phyloP scores from a whole-genome alignment of 2,113 vertebrate species.

The Serinus canaria region DNA sequence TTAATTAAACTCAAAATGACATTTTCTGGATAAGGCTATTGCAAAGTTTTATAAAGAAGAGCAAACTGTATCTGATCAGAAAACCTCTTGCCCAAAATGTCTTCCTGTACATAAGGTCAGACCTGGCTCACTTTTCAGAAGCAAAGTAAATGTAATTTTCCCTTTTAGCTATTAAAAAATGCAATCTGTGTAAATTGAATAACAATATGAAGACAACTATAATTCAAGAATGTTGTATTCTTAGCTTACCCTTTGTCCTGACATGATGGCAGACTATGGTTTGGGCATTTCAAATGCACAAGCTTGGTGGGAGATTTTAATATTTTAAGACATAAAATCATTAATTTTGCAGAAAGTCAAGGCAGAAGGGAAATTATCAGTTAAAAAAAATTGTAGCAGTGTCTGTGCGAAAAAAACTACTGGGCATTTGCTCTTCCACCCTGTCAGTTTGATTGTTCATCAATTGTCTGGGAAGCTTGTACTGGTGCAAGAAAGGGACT shows the following conservation, averaged over 20 bases:
- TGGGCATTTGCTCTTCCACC: constrained; percentile 60
- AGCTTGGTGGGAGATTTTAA: constrained; percentile 50
- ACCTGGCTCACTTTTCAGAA: neutral
- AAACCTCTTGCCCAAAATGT: neutral
- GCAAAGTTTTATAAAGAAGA: neutral
- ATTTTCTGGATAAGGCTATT: neutral
- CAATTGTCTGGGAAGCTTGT: constrained; percentile 36
- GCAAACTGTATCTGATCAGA: neutral
- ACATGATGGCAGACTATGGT: neutral
- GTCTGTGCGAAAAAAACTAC: constrained; percentile 59
- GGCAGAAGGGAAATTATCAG: constrained; percentile 66
- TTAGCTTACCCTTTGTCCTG: constrained; percentile 47
- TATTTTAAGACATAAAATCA: constrained; percentile 72
- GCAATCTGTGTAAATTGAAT: neutral
- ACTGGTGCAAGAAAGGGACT: constrained; percentile 12
- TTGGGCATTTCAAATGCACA: constrained; percentile 52
- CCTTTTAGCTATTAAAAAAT: neutral
- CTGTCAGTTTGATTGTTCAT: constrained; percentile 68
- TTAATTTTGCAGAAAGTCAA: constrained; percentile 74
- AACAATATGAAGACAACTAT: neutral
- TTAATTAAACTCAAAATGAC: constrained; percentile 16
- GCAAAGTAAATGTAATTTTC: neutral
- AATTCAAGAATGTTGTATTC: neutral
- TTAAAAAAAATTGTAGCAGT: constrained; percentile 48
- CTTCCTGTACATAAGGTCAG: neutral